Percentiles rank a stretch among this genome's conserved stretches.
Conservation (phyloP, 1,140 invertebrate species). For the Calliphora vicina region DNA sequence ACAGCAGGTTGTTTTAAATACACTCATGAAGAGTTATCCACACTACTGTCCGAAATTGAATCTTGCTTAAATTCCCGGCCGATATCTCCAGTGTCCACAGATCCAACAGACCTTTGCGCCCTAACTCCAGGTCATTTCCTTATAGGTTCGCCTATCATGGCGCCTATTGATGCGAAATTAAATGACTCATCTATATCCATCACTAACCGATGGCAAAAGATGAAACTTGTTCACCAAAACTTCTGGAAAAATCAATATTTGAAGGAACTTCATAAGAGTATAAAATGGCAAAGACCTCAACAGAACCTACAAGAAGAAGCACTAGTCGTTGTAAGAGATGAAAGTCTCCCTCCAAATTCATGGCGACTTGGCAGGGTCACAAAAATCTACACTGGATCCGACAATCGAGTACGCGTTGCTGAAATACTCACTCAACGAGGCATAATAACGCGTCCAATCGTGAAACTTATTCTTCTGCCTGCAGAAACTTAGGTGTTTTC, state of each 20-base stretch:
- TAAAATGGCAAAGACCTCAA: too few relatives aligned
- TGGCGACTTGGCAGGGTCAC: background rate
- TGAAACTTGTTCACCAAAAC: background rate
- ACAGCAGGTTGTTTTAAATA: background rate
- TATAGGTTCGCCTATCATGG: background rate
- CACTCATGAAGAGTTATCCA: background rate
- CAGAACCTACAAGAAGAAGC: too few relatives aligned
- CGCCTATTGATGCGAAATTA: background rate
- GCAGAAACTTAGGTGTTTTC: too few relatives aligned
- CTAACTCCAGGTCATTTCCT: constrained; percentile 1
- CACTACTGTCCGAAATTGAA: background rate
- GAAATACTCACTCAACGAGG: too few relatives aligned
- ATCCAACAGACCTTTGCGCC: background rate
- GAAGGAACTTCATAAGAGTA: too few relatives aligned
- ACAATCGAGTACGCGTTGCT: too few relatives aligned
- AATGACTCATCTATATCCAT: background rate
- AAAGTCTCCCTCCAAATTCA: background rate
- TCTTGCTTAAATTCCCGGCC: background rate
- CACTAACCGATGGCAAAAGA: background rate
- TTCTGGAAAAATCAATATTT: background rate
- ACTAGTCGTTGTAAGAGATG: background rate
- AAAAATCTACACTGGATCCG: too few relatives aligned
- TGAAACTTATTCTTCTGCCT: too few relatives aligned
- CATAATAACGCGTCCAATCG: too few relatives aligned
- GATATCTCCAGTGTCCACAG: background rate